Evolutionary conservation across 2,797 vertebrate species (phyloP).

Genomic region (Sebastes matsubarae): DNA sequence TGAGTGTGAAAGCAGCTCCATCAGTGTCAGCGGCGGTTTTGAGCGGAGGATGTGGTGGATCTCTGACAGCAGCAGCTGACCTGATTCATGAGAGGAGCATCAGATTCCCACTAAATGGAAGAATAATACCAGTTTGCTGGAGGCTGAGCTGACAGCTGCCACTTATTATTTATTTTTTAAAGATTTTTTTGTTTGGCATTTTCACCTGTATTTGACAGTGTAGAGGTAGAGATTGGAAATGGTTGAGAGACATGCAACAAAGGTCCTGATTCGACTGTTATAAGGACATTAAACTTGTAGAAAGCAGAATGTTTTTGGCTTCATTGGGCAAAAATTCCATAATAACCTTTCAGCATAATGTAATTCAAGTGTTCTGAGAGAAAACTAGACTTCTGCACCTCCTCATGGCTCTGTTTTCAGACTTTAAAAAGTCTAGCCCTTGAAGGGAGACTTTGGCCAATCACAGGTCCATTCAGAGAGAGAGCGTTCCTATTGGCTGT

Average conservation of each 20-base stretch:
- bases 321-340: too few relatives aligned
- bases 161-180: constrained; percentile 11
- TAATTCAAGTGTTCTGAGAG: too few relatives aligned
- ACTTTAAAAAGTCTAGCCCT: too few relatives aligned
- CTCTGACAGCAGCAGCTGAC: constrained; percentile 31
- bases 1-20: constrained; percentile 29
- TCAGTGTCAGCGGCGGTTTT: neutral
- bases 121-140: constrained; percentile 20
- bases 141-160: constrained; percentile 47
- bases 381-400: too few relatives aligned
- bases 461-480: too few relatives aligned
- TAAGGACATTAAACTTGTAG: too few relatives aligned
- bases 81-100: constrained; percentile 40
- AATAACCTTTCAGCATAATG: too few relatives aligned
- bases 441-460: too few relatives aligned
- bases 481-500: too few relatives aligned
- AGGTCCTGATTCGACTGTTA: too few relatives aligned
- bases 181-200: neutral
- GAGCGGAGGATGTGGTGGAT: constrained; percentile 17
- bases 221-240: neutral
- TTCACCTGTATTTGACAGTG: neutral
- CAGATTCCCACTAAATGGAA: constrained; percentile 33
- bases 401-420: too few relatives aligned
- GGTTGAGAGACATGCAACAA: neutral
- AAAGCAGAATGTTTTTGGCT: rapidly evolving